These are phyloP conservation scores for Glossosoma conforme DNA, from an alignment of 1,140 invertebrate species.

Conservation along the genomic window DNA sequence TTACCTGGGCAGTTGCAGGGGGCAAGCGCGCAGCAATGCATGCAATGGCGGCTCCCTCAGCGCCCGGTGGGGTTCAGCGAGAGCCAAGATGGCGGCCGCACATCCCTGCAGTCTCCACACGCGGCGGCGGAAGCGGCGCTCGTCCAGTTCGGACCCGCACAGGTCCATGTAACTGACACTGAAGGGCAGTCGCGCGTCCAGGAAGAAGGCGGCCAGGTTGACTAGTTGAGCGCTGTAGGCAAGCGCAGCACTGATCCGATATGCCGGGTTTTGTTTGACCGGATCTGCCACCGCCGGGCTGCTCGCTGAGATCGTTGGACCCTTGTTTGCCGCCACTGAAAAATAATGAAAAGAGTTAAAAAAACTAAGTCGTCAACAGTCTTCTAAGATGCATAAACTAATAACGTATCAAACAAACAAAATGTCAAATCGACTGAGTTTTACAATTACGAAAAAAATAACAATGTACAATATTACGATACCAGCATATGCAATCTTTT, in stretches of 20 bases:
- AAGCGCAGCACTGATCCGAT: slow-evolving; percentile 70
- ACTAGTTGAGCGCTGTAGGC: slow-evolving; percentile 77
- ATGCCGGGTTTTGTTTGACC: slow-evolving; percentile 58
- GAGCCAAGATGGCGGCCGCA: slow-evolving; percentile 13
- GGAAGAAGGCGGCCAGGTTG: slow-evolving; percentile 70
- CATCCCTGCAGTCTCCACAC: slow-evolving; percentile 57
- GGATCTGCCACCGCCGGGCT: slow-evolving; percentile 35
- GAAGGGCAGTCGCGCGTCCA: slow-evolving; percentile 71
- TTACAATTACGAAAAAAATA: too few relatives aligned
- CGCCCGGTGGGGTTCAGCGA: not conserved
- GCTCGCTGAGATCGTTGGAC: slow-evolving; percentile 42
- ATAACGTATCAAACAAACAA: not conserved
- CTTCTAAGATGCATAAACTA: not conserved
- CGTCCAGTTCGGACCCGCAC: slow-evolving; percentile 55
- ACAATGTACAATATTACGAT: too few relatives aligned
- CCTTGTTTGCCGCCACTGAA: slow-evolving; percentile 36
- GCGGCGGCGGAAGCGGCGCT: slow-evolving; percentile 62
- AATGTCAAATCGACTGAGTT: too few relatives aligned
- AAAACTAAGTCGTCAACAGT: not conserved
- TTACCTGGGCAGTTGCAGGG: slow-evolving; percentile 19
- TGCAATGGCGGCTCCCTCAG: slow-evolving; percentile 23
- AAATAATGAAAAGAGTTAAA: slow-evolving; percentile 24
- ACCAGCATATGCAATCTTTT: too few relatives aligned
- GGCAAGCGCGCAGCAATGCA: slow-evolving; percentile 17
- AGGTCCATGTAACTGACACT: slow-evolving; percentile 75